These are phyloP conservation scores for Nettapus auritus DNA, from an alignment of 2,113 vertebrate species.

Conservation along the genomic window DNA sequence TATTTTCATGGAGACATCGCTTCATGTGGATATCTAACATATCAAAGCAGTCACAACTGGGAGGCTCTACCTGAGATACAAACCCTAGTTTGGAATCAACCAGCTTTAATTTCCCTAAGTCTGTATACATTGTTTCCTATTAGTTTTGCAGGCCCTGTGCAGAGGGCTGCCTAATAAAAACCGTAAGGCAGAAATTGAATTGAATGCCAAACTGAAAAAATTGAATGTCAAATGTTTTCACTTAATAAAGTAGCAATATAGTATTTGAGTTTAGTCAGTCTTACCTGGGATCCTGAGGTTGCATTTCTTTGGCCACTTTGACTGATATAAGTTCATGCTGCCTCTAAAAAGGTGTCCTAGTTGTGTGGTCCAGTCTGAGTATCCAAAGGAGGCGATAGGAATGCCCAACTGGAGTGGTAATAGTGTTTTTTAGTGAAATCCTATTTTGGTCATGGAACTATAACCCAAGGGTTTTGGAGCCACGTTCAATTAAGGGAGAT, in stretches of 20 bases:
- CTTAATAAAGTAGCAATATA: background rate
- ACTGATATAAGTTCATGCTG: background rate
- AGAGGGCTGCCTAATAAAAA: background rate
- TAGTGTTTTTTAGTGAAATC: background rate
- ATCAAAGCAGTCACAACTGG: background rate
- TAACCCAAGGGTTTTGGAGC: background rate
- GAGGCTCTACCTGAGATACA: background rate
- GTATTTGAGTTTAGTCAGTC: background rate
- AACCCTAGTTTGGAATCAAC: background rate
- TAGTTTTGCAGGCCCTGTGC: background rate
- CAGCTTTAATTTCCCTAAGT: background rate
- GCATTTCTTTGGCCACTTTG: background rate
- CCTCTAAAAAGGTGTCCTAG: background rate
- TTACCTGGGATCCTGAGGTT: background rate
- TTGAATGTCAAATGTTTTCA: background rate
- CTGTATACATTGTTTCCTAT: rapidly evolving
- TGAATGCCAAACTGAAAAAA: background rate
- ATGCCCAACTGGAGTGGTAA: background rate
- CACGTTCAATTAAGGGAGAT: background rate
- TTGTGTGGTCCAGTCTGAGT: background rate
- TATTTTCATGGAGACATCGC: background rate
- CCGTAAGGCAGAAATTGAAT: background rate
- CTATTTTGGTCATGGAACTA: background rate
- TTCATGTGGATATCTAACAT: background rate
- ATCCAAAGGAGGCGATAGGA: background rate